phyloP scores from a whole-genome alignment of 1,140 invertebrate genomes.

The Ptiloglossa arizonensis region DNA sequence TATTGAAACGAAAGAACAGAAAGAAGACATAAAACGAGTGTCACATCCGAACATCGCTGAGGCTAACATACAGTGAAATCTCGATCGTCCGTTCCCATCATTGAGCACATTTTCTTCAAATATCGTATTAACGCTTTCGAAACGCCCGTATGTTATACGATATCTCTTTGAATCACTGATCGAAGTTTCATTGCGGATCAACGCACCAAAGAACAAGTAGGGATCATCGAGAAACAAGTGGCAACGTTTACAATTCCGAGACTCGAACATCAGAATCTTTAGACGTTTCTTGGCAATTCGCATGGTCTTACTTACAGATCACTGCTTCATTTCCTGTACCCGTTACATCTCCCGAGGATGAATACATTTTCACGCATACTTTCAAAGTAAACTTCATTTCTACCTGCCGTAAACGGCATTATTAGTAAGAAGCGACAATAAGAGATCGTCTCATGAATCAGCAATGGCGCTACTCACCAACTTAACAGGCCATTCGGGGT shows the following conservation, averaged over 20 bases:
- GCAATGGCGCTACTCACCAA: constrained; percentile 79
- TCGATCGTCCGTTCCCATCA: constrained; percentile 4
- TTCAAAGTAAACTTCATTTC: constrained; percentile 74
- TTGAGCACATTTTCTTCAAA: background rate
- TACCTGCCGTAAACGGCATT: constrained; percentile 71
- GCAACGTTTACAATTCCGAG: background rate
- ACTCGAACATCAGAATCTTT: background rate
- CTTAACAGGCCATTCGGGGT: constrained; percentile 73
- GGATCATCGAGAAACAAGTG: background rate
- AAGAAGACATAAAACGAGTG: background rate
- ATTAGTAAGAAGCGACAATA: constrained; percentile 70
- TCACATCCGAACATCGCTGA: background rate
- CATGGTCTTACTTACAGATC: constrained; percentile 78
- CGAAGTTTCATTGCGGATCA: constrained; percentile 6
- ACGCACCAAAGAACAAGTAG: background rate
- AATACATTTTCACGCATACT: constrained; percentile 74
- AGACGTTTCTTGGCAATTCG: constrained; percentile 73
- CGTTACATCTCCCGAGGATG: constrained; percentile 66
- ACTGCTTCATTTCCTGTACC: constrained; percentile 73
- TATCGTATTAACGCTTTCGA: background rate
- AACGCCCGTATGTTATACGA: background rate
- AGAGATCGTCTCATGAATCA: constrained; percentile 70
- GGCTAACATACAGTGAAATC: background rate
- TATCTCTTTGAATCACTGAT: background rate
- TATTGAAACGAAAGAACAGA: background rate